Percentiles rank a stretch among this genome's conserved stretches.
phyloP scores from a whole-genome alignment of 2,113 vertebrate species.

The Crocuta crocuta region DNA sequence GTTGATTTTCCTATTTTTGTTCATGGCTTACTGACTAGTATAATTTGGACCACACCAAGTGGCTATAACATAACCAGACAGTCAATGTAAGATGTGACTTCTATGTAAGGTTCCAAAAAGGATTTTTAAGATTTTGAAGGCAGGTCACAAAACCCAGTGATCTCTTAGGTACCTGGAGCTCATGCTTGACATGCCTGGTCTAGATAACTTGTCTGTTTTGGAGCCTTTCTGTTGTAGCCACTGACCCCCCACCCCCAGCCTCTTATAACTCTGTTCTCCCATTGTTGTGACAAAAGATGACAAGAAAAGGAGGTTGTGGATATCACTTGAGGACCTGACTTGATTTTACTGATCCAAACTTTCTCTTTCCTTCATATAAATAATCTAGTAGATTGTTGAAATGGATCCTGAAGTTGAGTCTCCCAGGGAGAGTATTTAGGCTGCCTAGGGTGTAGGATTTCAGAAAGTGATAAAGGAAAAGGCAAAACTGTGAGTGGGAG shows the following conservation, averaged over 20 bases:
- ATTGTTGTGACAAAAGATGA: background rate
- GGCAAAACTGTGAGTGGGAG: background rate
- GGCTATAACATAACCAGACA: background rate
- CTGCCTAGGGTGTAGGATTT: background rate
- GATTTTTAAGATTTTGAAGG: background rate
- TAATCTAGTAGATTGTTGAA: constrained; percentile 17
- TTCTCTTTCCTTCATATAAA: constrained; percentile 20
- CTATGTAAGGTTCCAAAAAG: background rate
- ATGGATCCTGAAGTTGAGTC: background rate
- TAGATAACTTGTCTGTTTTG: rapidly evolving
- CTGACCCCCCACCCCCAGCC: no score
- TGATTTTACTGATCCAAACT: background rate
- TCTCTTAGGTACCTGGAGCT: background rate
- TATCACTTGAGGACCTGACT: background rate
- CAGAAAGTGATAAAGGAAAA: background rate
- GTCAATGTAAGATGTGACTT: background rate
- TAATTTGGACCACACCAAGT: constrained; percentile 5
- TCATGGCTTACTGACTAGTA: constrained; percentile 32
- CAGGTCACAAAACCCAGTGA: background rate
- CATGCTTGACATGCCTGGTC: background rate
- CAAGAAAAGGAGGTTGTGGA: background rate
- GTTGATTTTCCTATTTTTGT: constrained; percentile 56
- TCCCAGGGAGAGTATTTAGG: background rate
- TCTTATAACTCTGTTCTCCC: background rate
- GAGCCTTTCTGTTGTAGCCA: background rate